Evolutionary conservation across 2,888 invertebrate species (phyloP).

Genomic region (Cerastoderma edule): DNA sequence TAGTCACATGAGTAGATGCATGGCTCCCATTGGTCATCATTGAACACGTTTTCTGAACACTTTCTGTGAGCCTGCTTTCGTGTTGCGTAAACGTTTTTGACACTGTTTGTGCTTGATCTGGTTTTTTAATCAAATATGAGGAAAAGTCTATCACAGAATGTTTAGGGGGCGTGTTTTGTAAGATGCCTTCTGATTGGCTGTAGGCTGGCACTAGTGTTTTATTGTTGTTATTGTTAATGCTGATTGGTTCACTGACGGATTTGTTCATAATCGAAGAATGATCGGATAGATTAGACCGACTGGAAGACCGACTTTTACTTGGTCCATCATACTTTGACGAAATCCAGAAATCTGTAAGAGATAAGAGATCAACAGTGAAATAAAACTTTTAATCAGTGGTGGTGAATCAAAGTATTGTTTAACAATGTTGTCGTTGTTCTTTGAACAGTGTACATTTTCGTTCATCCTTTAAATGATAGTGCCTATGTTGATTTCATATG

Average conservation of each 20-base stretch:
- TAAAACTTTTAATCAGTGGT: neutral
- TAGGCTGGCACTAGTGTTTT: conserved; percentile 45
- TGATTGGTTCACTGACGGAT: conserved; percentile 78
- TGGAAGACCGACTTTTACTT: conserved; percentile 50
- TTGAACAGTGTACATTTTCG: neutral
- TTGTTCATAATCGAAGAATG: conserved; percentile 69
- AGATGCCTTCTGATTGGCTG: conserved; percentile 45
- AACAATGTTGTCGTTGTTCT: neutral
- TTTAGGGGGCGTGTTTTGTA: conserved; percentile 60
- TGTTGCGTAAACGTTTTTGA: conserved; percentile 14
- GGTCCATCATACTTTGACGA: conserved; percentile 69
- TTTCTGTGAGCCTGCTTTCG: conserved; percentile 41
- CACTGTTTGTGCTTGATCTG: conserved; percentile 19
- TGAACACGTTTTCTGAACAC: conserved; percentile 62
- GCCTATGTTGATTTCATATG: neutral
- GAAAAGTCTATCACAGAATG: conserved; percentile 70
- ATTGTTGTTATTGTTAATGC: conserved; percentile 64
- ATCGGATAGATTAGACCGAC: conserved; percentile 55
- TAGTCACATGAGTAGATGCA: conserved; percentile 10
- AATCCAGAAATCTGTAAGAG: conserved; percentile 82
- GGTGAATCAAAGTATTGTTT: neutral
- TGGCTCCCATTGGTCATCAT: conserved; percentile 4
- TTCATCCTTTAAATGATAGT: neutral
- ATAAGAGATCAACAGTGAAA: neutral
- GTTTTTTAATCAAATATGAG: conserved; percentile 57